These are phyloP conservation scores for Rhopalosiphum nymphaeae DNA, from an alignment of 2,888 invertebrate species.

Conservation along the genomic window DNA sequence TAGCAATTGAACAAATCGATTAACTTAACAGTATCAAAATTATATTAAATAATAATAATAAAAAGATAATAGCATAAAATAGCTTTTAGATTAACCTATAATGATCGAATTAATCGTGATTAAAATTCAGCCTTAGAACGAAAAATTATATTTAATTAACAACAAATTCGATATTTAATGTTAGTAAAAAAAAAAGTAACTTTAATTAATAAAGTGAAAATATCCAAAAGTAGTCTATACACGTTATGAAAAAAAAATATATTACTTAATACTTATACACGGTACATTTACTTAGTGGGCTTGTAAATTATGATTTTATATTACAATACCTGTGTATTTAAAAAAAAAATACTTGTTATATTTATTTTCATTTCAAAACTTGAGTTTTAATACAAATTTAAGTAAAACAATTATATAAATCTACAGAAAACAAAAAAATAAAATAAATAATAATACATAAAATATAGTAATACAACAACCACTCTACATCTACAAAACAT, in stretches of 20 bases:
- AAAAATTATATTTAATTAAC: neutral
- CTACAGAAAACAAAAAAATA: neutral
- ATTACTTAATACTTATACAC: no score
- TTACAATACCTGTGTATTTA: neutral
- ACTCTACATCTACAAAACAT: neutral
- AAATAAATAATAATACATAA: neutral
- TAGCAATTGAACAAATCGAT: neutral
- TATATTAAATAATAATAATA: neutral
- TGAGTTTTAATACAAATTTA: neutral
- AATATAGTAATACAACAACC: neutral
- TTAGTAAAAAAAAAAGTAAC: neutral
- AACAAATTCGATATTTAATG: neutral
- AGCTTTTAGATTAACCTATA: neutral
- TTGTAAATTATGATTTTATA: no score
- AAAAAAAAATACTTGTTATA: neutral
- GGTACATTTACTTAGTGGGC: no score
- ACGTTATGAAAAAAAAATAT: neutral
- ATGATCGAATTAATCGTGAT: neutral
- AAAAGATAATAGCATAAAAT: neutral
- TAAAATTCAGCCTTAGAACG: neutral
- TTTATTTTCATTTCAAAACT: neutral
- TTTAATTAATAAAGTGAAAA: neutral
- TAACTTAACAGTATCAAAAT: neutral
- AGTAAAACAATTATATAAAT: neutral
- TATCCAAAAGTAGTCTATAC: neutral